phyloP scores from a whole-genome alignment of 2,113 vertebrate genomes.

The Poeciliopsis prolifica region DNA sequence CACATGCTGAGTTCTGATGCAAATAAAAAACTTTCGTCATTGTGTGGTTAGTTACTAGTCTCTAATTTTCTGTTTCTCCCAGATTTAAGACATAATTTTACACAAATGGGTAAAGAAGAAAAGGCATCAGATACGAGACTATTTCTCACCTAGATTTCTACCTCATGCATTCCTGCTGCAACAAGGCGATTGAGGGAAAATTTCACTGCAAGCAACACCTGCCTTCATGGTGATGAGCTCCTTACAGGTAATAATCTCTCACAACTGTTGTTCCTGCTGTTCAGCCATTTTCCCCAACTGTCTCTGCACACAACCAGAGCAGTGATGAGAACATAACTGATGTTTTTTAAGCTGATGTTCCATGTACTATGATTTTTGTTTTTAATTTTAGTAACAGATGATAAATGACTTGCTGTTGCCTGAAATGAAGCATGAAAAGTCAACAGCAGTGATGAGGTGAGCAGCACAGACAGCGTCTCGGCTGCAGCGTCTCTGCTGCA shows the following conservation, averaged over 20 bases:
- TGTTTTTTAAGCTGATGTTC: background rate
- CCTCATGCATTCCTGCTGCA: background rate
- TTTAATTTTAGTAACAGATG: slow-evolving; percentile 14
- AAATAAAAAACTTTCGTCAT: background rate
- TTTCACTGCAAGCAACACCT: background rate
- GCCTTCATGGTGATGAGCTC: slow-evolving; percentile 5
- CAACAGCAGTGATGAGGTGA: background rate
- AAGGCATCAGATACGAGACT: background rate
- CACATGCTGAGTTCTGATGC: background rate
- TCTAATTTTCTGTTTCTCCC: background rate
- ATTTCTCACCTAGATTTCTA: background rate
- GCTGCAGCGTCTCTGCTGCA: background rate
- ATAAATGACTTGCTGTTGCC: background rate
- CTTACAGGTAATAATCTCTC: slow-evolving; percentile 17
- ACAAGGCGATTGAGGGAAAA: slow-evolving; percentile 7
- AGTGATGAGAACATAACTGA: background rate
- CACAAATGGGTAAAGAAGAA: background rate
- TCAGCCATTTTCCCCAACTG: background rate
- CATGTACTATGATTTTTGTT: background rate
- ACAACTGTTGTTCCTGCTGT: slow-evolving; percentile 15
- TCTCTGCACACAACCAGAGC: background rate
- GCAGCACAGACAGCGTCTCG: background rate
- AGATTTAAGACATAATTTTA: background rate
- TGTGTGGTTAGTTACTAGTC: background rate
- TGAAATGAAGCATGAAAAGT: slow-evolving; percentile 11